Evolutionary conservation across 2,113 vertebrate genomes (phyloP), one percentile per base, ranked within the genome.

Genomic region (Benitochromis conjunctus): DNA sequence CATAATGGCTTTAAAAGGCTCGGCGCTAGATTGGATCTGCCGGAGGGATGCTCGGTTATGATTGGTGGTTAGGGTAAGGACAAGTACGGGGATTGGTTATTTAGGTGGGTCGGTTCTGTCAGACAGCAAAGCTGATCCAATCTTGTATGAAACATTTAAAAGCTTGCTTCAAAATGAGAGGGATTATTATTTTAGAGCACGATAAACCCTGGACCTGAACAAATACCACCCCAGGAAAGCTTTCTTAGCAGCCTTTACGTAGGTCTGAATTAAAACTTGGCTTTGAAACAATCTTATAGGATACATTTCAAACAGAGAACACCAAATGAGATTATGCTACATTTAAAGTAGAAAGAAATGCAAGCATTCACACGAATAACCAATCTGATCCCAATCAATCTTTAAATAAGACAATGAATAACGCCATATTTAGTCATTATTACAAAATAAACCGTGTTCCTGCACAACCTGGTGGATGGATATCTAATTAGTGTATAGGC

Each of bases 61-160:
- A 76, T 76, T 76, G 71, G 71, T n/a, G 8, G 71, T 13, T 53
- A 26, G 26, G 16, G 26, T 53, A n/a, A 76, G 18, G 46, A 31
- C 46, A 48, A 53, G 71, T 31, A 19, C 16, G 19, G 6, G 10
- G 71, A 76, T 76, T 76, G 71, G 71, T 76, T 34, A 51, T 53
- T 76, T 76, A n/a, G 71, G 71, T 76, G 71, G 71, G 71, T 31
- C 48, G 26, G 71, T 76, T 53, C 9, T 51, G 16, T 76, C 10
- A 76, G 43, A 29, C 69, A 76, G 69, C 16, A 53, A 29, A 19
- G 71, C 10, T 13, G 71, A 53, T 76, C 71, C 46, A n/a, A 34
- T 76, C 46, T 31, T 34, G 26, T n/a, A n/a, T 31, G 10, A 76
- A 51, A 76, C 43, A 31, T 53, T 53, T 13, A 51, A 51, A 74